These are phyloP conservation scores for Rostratula benghalensis DNA, from an alignment of 2,113 vertebrate genomes.

Conservation along the genomic window DNA sequence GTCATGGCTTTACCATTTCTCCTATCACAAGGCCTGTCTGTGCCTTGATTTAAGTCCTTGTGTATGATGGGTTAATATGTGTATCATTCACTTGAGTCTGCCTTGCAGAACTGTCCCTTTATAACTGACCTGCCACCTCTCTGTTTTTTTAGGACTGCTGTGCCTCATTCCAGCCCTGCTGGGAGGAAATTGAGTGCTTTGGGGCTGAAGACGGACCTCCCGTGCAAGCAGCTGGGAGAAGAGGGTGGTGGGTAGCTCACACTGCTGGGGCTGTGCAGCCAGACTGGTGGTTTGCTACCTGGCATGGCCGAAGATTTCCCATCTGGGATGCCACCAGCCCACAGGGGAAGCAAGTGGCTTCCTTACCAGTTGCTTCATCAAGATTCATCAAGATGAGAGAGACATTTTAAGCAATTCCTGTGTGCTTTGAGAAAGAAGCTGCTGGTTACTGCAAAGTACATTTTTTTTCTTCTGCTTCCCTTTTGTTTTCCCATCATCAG, in stretches of 20 bases:
- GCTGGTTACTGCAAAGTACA: background rate
- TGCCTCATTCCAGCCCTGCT: background rate
- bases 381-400: background rate
- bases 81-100: fast-evolving
- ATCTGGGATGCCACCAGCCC: background rate
- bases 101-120: background rate
- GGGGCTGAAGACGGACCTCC: background rate
- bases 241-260: background rate
- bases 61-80: background rate
- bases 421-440: background rate
- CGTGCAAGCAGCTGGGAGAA: too few relatives aligned
- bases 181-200: background rate
- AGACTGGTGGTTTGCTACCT: background rate
- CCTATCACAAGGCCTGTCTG: background rate
- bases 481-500: background rate
- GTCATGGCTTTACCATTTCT: background rate
- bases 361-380: background rate
- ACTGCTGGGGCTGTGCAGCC: background rate
- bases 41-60: background rate
- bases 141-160: background rate
- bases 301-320: background rate
- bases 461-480: background rate
- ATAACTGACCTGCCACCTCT: background rate
- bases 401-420: background rate
- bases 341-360: background rate